Percentiles rank a stretch among this genome's conserved stretches.
Evolutionary conservation across 2,888 invertebrate species (phyloP).

Genomic region (Suillia variegata): DNA sequence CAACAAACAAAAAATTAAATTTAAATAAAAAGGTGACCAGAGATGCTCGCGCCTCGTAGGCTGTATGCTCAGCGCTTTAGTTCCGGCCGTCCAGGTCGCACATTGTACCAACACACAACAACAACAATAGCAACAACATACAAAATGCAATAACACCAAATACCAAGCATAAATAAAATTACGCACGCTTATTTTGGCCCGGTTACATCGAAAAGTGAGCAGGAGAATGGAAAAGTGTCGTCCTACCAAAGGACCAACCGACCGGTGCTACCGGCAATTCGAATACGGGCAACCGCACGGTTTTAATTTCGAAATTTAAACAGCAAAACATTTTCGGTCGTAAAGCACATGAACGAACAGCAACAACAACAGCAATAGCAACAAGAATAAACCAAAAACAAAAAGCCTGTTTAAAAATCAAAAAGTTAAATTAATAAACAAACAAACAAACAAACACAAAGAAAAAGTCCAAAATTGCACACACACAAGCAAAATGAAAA

Average conservation of each 20-base stretch:
- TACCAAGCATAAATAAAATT: constrained; percentile 60
- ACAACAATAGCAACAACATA: too few relatives aligned
- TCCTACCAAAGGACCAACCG: constrained; percentile 25
- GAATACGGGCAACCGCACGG: constrained; percentile 48
- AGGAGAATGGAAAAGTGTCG: constrained; percentile 34
- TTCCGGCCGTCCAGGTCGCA: constrained; percentile 21
- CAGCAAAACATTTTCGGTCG: constrained; percentile 24
- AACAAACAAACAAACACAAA: neutral
- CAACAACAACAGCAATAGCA: constrained; percentile 35
- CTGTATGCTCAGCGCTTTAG: too few relatives aligned
- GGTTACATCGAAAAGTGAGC: constrained; percentile 48
- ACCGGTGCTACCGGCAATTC: constrained; percentile 5
- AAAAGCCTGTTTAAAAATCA: too few relatives aligned
- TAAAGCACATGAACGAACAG: constrained; percentile 35
- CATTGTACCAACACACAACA: constrained; percentile 32
- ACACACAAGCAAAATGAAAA: neutral
- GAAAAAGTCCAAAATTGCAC: too few relatives aligned
- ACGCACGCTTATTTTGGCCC: constrained; percentile 60
- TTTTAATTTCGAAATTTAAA: constrained; percentile 58
- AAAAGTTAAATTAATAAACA: constrained; percentile 48
- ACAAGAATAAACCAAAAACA: too few relatives aligned
- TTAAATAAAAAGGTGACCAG: constrained; percentile 9
- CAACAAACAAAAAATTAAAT: constrained; percentile 29
- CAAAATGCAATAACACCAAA: constrained; percentile 47
- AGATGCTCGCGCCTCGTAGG: too few relatives aligned